Evolutionary conservation across 2,113 vertebrate genomes (phyloP), one percentile per base, ranked within the genome.

Genomic region (Rostratula benghalensis): DNA sequence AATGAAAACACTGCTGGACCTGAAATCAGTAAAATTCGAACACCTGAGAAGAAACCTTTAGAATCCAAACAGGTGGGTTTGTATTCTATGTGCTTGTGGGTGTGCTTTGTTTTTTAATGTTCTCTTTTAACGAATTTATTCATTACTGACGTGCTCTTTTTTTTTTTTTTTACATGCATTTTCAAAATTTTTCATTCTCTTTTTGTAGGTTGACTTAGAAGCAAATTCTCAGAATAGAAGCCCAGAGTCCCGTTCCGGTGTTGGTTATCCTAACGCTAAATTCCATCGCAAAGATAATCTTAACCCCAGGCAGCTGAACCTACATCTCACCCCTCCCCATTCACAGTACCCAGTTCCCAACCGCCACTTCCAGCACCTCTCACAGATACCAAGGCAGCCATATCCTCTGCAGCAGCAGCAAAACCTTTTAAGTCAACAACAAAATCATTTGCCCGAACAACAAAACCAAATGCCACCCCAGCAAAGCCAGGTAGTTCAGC

Each of bases 221-320:
- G 96, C 98, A 33, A 97, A 96, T 89, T 96, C 98, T 76, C 99
- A 98, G 95, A 99, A 98, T 87, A 98, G 99, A 97, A 99, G 98
- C 97, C 98, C 99, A 1, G 99, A 99, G 90, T 98, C 98, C 3
- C 99, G 99, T 74, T 97, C 98, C 30, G 77, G 97, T 24, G 61
- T 98, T 43, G 98, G 97, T 87, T 99, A 98, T 96, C 98, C 99
- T 31, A 98, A 96, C 25, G 91, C 98, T 60, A 98, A 99, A 94
- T 99, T 99, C 92, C 98, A 99, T 48, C 98, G 99, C 91, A 99
- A 99, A 97, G 99, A 99, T 93, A 98, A 98, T 87, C 97, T 98
- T 59, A 96, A 97, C 92, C 98, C 99, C 93, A 98, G 99, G 97
- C 98, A 98, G 79, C 97, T 99, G 88, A 98, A 98, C 95, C 99